A percentile compares a stretch with the other conserved stretches of the same genome.
Conservation (phyloP, 2,888 invertebrate genomes). For the Petrolisthes cinctipes region DNA sequence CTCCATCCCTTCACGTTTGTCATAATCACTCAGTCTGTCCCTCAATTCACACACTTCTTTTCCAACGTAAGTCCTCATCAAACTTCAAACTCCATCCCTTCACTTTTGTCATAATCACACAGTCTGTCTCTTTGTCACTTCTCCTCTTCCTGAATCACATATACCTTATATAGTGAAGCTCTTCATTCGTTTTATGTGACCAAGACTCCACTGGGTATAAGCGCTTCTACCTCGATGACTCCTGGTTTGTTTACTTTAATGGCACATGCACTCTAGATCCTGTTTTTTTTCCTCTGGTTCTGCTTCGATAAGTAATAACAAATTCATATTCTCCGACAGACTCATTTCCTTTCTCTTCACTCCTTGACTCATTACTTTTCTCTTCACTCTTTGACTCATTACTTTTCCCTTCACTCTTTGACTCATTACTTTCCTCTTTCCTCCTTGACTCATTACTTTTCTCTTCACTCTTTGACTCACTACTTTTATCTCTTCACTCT, state of each 20-base stretch:
- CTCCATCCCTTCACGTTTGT: neutral
- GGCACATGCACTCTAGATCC: no score
- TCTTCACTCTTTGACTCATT: neutral
- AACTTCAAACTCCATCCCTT: neutral
- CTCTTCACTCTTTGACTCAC: neutral
- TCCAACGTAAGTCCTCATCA: neutral
- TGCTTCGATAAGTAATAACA: no score
- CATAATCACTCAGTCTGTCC: neutral
- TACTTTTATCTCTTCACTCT: neutral
- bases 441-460: neutral
- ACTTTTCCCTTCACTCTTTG: neutral
- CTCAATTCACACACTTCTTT: neutral
- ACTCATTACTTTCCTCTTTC: neutral
- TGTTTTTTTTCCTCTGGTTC: no score
- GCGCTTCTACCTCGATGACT: no score
- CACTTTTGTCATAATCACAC: neutral
- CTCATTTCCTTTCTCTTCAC: neutral
- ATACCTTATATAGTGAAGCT: no score
- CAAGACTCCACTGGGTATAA: no score
- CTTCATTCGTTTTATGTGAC: no score
- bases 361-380: neutral
- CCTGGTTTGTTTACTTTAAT: no score
- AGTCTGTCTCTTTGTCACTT: neutral
- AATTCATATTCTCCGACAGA: no score
- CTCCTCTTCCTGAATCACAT: neutral